These are phyloP conservation scores for Spodoptera frugiperda DNA, from an alignment of 1,140 invertebrate genomes.

Conservation along the genomic window DNA sequence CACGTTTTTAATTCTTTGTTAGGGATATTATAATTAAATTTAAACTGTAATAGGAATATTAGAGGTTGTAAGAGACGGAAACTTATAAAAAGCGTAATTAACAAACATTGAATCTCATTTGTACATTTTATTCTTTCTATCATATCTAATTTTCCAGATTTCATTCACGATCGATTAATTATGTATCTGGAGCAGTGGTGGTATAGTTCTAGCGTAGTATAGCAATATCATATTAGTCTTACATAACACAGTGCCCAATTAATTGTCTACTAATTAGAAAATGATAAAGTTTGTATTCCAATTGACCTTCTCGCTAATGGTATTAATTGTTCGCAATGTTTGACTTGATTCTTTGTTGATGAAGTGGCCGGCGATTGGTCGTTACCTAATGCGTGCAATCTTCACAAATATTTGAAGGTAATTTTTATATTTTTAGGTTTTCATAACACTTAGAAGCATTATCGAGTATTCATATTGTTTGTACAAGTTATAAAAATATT, in stretches of 20 bases:
- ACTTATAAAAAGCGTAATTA: too few species aligned
- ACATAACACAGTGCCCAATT: neutral
- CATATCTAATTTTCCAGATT: too few species aligned
- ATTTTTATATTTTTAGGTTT: conserved; percentile 18
- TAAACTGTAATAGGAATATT: too few species aligned
- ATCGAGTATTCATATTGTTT: conserved; percentile 10
- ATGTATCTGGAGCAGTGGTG: too few species aligned
- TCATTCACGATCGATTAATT: too few species aligned
- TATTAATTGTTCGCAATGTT: conserved; percentile 36
- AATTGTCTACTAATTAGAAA: neutral
- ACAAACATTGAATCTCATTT: too few species aligned
- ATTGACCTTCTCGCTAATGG: conserved; percentile 39
- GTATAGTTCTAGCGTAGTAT: neutral
- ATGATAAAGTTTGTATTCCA: conserved; percentile 26
- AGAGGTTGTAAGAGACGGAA: too few species aligned
- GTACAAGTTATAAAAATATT: conserved; percentile 7
- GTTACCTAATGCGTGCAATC: conserved; percentile 11
- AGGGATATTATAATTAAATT: too few species aligned
- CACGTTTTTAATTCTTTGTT: too few species aligned
- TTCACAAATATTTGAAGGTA: conserved; percentile 5
- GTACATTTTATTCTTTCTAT: too few species aligned
- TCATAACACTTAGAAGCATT: conserved; percentile 19
- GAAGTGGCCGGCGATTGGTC: neutral
- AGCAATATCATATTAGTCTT: too few species aligned
- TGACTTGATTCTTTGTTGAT: conserved; percentile 6